Conservation (phyloP, 1,140 invertebrate species). For the Calliphora vicina region DNA sequence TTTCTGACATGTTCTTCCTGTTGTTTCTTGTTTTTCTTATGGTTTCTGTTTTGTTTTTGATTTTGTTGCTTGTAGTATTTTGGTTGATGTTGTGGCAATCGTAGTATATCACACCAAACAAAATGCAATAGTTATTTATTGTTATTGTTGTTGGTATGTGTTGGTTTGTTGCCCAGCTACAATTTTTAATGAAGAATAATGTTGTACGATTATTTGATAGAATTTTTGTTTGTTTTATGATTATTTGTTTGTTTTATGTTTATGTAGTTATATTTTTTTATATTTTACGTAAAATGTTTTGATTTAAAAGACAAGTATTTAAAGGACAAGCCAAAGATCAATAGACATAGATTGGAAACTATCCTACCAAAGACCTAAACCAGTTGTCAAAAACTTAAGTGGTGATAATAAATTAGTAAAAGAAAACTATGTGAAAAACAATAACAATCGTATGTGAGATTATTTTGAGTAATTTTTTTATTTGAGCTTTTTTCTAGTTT, state of each 20-base stretch:
- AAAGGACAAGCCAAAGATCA: too few species aligned
- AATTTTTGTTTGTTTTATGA: neutral
- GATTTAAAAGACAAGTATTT: too few species aligned
- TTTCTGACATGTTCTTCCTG: constrained; percentile 20
- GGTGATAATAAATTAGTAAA: too few species aligned
- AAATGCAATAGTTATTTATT: constrained; percentile 21
- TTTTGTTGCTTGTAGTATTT: neutral
- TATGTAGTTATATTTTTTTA: too few species aligned
- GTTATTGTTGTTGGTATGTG: neutral
- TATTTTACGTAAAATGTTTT: neutral
- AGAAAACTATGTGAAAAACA: too few species aligned
- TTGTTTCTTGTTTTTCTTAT: neutral
- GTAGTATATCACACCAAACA: neutral
- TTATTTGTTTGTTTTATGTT: neutral
- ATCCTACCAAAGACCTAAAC: too few species aligned
- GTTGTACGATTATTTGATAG: neutral
- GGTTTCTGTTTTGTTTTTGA: neutral
- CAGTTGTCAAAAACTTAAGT: too few species aligned
- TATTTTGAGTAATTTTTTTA: too few species aligned
- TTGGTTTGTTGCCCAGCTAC: neutral
- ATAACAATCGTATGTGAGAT: too few species aligned
- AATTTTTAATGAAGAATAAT: constrained; percentile 28
- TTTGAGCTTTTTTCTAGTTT: too few species aligned
- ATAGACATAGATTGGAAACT: too few species aligned
- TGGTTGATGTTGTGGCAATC: neutral